Conservation (phyloP, 1,140 invertebrate species). For the Limonius californicus region DNA sequence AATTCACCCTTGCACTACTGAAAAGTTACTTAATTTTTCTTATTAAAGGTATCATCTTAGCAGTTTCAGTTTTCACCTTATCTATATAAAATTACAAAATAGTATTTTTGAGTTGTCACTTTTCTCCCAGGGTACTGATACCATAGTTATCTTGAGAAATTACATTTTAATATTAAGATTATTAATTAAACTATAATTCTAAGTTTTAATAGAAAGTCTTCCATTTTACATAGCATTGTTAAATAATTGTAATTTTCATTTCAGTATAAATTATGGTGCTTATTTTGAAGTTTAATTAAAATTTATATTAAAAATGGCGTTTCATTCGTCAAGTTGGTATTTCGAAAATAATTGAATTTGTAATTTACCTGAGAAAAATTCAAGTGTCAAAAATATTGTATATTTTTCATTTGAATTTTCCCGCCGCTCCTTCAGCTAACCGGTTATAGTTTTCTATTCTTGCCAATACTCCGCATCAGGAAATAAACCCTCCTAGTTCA, state of each 20-base stretch:
- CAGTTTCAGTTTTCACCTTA: too few relatives aligned
- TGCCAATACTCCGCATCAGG: constrained; percentile 2
- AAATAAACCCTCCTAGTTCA: not conserved
- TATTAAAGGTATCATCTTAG: too few relatives aligned
- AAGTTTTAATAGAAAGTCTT: too few relatives aligned
- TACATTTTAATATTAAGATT: too few relatives aligned
- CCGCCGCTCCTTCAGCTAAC: constrained; percentile 7
- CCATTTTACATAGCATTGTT: too few relatives aligned
- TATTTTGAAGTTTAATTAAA: not conserved
- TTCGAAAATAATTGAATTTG: constrained; percentile 1
- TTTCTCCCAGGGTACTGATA: too few relatives aligned
- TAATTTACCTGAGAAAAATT: constrained; percentile 16
- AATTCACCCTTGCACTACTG: too few relatives aligned
- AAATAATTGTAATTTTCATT: not conserved
- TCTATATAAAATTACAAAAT: too few relatives aligned
- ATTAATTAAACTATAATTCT: not conserved
- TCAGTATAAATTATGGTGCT: too few relatives aligned
- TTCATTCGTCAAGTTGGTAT: not conserved
- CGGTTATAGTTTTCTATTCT: not conserved
- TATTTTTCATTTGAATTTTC: constrained; percentile 1
- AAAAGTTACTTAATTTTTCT: too few relatives aligned
- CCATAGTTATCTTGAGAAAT: too few relatives aligned
- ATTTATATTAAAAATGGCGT: not conserved
- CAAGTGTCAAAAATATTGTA: constrained; percentile 20
- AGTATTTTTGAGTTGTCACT: too few relatives aligned